Conservation (phyloP, 2,113 vertebrate genomes). For the Tetrax tetrax region DNA sequence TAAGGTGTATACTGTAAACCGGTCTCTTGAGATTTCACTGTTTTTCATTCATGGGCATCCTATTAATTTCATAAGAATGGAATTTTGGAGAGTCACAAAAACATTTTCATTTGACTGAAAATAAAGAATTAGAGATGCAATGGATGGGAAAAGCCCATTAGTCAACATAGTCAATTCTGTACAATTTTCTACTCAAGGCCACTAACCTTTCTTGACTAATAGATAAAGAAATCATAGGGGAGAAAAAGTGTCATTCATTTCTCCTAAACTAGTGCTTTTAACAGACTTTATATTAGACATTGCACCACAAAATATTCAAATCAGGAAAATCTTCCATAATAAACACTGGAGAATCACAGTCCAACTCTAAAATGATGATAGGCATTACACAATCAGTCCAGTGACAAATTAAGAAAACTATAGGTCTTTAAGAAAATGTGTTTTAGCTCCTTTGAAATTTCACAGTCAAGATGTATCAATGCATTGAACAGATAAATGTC, state of each 20-base stretch:
- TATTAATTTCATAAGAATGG: not conserved
- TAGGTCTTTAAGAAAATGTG: not conserved
- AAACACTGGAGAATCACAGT: not conserved
- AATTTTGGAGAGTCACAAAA: not conserved
- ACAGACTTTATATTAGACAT: not conserved
- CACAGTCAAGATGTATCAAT: conserved; percentile 31
- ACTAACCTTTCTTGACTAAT: not conserved
- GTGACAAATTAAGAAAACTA: not conserved
- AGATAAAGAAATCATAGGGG: not conserved
- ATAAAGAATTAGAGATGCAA: not conserved
- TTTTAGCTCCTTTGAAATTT: not conserved
- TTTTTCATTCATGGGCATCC: not conserved
- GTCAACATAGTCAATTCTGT: not conserved
- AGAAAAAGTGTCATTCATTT: not conserved
- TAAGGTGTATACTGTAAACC: not conserved
- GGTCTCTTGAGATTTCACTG: not conserved
- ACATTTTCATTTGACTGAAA: not conserved
- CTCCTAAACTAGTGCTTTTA: not conserved
- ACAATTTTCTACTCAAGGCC: not conserved
- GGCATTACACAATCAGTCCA: not conserved
- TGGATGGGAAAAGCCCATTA: not conserved
- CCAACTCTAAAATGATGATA: not conserved
- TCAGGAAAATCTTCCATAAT: not conserved
- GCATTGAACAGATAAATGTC: not conserved
- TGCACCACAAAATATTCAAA: not conserved